Evolutionary conservation across 2,888 invertebrate genomes (phyloP), one percentile per base, ranked within the genome.

Genomic region (Neria commutata): DNA sequence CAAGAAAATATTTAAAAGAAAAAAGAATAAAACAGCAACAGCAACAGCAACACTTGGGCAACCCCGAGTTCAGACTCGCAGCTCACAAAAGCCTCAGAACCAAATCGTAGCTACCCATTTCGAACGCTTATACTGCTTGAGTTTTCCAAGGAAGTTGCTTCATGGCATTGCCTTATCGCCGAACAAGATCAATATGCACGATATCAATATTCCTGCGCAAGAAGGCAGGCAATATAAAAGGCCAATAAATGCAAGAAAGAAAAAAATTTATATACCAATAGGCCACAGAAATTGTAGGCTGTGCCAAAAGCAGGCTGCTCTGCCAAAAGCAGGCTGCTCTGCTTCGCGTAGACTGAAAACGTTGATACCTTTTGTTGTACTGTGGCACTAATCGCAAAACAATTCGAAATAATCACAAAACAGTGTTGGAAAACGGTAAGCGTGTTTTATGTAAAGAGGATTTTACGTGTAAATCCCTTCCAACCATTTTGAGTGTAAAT

Each of bases 171-270:
- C 69, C 75, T 80, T 80, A 80, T 80, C 80, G 72, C 61, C 68
- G 69, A 77, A 78, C 79, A 79, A 80, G 79, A 80, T 80, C 80
- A 77, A 79, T 79, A 79, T 77, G 77, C 80, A 80, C 80, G 80
- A 80, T 80, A 80, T 80, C 78, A 80, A 80, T 79, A 77, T 72
- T 74, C 75, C 74, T 68, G 58, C 65, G 62, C 62, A 54, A 56
- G 48, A 56, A 58, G 55, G 42, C 11, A 48, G n/a, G 10, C 8
- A 23, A 3, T n/a, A 25, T 11, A 14, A 53, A 16, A 21, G 6
- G 64, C 56, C 51, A 62, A 64, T 60, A 63, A 33, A 61, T 51
- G 45, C 61, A 59, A 51, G 10, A 40, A 37, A 51, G 47, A 55
- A 55, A 55, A 45, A 55, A 54, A 10, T 10, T 4, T 45, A 45